Conservation (phyloP, 2,888 invertebrate species). For the Beris morrisii region DNA sequence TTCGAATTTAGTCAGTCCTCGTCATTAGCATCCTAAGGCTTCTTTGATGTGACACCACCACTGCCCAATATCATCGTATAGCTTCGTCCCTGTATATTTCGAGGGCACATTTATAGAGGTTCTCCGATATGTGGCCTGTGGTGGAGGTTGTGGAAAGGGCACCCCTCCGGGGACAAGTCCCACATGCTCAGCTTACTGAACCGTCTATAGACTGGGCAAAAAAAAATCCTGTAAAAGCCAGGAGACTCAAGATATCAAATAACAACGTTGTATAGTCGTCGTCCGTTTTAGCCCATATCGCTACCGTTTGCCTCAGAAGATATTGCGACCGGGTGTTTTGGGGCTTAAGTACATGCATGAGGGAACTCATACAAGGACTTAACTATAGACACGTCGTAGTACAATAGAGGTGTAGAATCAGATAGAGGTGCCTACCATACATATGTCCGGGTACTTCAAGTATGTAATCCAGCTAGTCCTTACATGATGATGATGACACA, state of each 20-base stretch:
- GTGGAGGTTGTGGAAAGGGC: slow-evolving; percentile 11
- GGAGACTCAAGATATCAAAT: slow-evolving; percentile 29
- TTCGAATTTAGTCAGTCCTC: slow-evolving; percentile 19
- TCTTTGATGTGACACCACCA: slow-evolving; percentile 24
- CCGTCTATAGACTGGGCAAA: slow-evolving; percentile 3
- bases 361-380: background rate
- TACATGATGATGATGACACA: too few species aligned
- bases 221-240: slow-evolving; percentile 20
- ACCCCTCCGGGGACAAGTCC: background rate
- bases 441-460: too few species aligned
- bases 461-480: too few species aligned
- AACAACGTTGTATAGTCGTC: slow-evolving; percentile 18
- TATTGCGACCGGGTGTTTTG: slow-evolving; percentile 8
- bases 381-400: too few species aligned
- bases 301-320: slow-evolving; percentile 2
- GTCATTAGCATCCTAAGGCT: slow-evolving; percentile 29
- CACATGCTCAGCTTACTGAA: slow-evolving; percentile 1
- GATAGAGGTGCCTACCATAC: too few species aligned
- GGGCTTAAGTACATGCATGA: slow-evolving; percentile 21
- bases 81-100: too few species aligned
- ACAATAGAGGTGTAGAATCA: too few species aligned
- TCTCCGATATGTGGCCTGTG: background rate
- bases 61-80: too few species aligned
- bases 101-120: too few species aligned
- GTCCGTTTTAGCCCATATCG: slow-evolving; percentile 15